Conservation (phyloP, 2,888 invertebrate species). For the Trichopoda pennipes region DNA sequence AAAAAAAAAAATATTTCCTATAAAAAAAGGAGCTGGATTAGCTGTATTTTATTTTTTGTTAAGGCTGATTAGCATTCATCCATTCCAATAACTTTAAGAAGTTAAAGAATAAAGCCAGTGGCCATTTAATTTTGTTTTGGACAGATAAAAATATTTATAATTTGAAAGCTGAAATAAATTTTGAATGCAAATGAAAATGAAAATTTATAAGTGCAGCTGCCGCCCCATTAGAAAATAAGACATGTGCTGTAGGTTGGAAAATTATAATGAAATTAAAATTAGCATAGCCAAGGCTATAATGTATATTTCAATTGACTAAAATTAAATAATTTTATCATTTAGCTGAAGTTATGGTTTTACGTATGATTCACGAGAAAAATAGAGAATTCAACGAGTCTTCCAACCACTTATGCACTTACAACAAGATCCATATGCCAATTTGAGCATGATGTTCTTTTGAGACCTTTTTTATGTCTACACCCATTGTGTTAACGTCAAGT, state of each 20-base stretch:
- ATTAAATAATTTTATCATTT: too few species aligned
- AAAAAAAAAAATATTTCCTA: conserved; percentile 18
- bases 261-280: neutral
- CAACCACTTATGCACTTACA: too few species aligned
- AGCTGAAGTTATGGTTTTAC: too few species aligned
- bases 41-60: neutral
- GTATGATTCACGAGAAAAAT: too few species aligned
- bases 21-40: neutral
- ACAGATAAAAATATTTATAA: conserved; percentile 18
- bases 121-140: conserved; percentile 13
- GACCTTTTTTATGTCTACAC: too few species aligned
- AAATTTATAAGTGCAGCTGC: neutral
- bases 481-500: too few species aligned
- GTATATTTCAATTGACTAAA: too few species aligned
- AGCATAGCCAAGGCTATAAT: too few species aligned
- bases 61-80: conserved; percentile 21
- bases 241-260: neutral
- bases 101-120: conserved; percentile 13
- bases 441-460: too few species aligned
- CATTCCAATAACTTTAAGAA: neutral
- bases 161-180: neutral
- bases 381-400: too few species aligned
- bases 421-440: too few species aligned
- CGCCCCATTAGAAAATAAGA: neutral
- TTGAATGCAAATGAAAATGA: neutral